These are phyloP conservation scores for zebrafish (Danio rerio) DNA, from an alignment of 2,113 vertebrate species.

Conservation along the genomic window DNA sequence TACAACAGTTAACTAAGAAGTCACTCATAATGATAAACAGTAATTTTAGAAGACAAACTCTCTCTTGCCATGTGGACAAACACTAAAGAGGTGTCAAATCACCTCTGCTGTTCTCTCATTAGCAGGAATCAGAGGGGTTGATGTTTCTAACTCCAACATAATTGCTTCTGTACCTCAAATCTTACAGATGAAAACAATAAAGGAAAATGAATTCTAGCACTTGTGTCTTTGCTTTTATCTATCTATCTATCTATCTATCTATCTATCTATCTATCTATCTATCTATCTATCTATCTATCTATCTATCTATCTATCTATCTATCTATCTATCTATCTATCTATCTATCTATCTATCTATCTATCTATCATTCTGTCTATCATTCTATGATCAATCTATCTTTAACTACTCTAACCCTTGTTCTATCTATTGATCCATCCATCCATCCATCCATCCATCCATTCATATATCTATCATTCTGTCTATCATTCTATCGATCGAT, in stretches of 20 bases:
- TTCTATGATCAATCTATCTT: too few species aligned
- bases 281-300: not conserved
- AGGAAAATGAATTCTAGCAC: constrained; percentile 3
- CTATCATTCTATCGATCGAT: not conserved
- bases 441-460: too few species aligned
- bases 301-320: not conserved
- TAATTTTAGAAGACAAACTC: not conserved
- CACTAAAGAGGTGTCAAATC: constrained; percentile 12
- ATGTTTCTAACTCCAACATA: constrained; percentile 3
- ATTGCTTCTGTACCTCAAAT: constrained; percentile 20
- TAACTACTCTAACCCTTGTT: too few species aligned
- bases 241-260: too few species aligned
- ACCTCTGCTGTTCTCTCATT: constrained; percentile 27
- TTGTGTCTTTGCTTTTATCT: constrained; percentile 8
- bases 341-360: not conserved
- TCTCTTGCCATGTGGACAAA: constrained; percentile 21
- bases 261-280: not conserved
- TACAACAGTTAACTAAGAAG: not conserved
- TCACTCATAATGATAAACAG: not conserved
- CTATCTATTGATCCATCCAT: too few species aligned
- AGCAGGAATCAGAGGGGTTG: constrained; percentile 8
- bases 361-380: too few species aligned
- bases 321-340: not conserved
- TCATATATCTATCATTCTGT: not conserved
- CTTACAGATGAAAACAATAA: constrained; percentile 35